Base-by-base conservation (phyloP, 2,888 invertebrate species). In the Polylopha cassiicola region DNA sequence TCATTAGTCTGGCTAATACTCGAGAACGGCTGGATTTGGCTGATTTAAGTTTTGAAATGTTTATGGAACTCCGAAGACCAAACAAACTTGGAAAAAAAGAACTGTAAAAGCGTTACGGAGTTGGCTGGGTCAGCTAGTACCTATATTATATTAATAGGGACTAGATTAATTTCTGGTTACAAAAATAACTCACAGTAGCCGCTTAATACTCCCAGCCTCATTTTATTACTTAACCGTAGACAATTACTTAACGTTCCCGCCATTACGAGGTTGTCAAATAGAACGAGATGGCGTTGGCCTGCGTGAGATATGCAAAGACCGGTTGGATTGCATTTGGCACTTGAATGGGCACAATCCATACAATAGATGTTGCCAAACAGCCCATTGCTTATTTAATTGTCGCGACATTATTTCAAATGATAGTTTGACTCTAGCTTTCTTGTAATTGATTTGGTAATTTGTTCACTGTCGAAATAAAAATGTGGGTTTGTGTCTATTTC, bases 181-280 rank as follows among this genome's bases (percentile, higher is more conserved):
- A n/a, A n/a, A 32, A 32, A 32, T 22, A 11, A 23, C 15, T 32
- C 10, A 22, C 5, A 22, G 22, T 14, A 13, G n/a, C n/a, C n/a
- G 23, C 22, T 32, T n/a, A 23, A 32, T 32, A n/a, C 21, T 11
- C 15, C 10, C 22, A 22, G 22, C 20, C 9, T 20, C 32, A 22
- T 32, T 18, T 10, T 65, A 54, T 69, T 69, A 65, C 65, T 63
- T 65, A 67, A 68, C 60, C 66, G 62, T 63, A 65, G 68, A 68
- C 63, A 67, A 68, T 66, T 65, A 63, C 65, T 55, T 61, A 60
- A 62, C 58, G 50, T 61, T 65, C 60, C 64, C 63, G 61, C 65
- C 64, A 65, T 65, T 63, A 60, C 61, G 54, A 58, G 63, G 61
- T 65, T 68, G 68, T 66, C 69, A 68, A 60, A 53, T 53, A 45